Evolutionary conservation across 2,888 invertebrate species (phyloP).

Genomic region (Cantharis rustica): DNA sequence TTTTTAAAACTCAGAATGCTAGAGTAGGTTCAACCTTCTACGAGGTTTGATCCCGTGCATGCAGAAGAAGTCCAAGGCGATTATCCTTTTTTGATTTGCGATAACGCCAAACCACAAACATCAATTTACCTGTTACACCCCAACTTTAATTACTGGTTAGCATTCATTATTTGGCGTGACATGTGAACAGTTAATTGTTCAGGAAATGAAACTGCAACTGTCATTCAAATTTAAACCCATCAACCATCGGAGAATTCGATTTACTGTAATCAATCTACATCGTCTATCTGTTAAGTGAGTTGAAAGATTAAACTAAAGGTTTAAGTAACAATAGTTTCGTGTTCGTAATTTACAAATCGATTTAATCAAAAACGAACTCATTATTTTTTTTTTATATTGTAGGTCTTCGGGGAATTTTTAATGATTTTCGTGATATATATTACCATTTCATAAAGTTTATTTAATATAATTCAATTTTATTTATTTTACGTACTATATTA

Average conservation of each 20-base stretch:
- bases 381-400: background rate
- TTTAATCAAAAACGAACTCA: background rate
- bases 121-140: slow-evolving; percentile 2
- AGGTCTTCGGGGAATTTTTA: background rate
- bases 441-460: background rate
- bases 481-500: background rate
- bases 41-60: background rate
- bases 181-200: background rate
- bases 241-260: background rate
- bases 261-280: background rate
- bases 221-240: background rate
- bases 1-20: background rate
- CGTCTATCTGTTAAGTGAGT: background rate
- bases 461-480: background rate
- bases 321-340: background rate
- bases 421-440: background rate
- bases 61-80: background rate
- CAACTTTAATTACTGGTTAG: background rate
- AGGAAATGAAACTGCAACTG: background rate
- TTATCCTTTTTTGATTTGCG: background rate
- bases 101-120: background rate
- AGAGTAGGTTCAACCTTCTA: background rate
- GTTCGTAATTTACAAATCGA: background rate
- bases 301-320: background rate
- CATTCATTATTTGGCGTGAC: background rate